These are phyloP conservation scores for Esox niger DNA, from an alignment of 2,113 vertebrate genomes.

Conservation along the genomic window DNA sequence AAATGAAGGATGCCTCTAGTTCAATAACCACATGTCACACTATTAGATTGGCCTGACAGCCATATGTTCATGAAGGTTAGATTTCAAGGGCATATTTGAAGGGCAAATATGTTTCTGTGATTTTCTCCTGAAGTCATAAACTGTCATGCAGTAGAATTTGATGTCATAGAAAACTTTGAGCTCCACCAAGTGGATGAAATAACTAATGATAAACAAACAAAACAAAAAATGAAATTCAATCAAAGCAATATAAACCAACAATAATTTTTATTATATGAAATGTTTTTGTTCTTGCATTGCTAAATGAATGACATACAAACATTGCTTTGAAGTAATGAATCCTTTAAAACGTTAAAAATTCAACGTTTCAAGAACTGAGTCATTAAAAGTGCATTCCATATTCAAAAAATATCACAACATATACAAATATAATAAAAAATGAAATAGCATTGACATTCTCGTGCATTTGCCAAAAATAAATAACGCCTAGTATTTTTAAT, in stretches of 20 bases:
- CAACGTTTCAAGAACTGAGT: neutral
- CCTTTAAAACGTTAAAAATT: constrained; percentile 66
- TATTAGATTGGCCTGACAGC: constrained; percentile 38
- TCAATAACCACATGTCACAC: constrained; percentile 69
- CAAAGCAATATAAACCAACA: constrained; percentile 16
- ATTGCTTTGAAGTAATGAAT: constrained; percentile 50
- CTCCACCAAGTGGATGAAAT: constrained; percentile 53
- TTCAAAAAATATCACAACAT: constrained; percentile 69
- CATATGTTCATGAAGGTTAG: constrained; percentile 50
- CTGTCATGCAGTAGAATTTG: constrained; percentile 12
- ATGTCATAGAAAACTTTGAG: constrained; percentile 21
- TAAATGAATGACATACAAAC: constrained; percentile 78
- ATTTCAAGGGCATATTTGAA: constrained; percentile 27
- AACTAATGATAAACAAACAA: constrained; percentile 2
- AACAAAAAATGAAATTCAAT: constrained; percentile 5
- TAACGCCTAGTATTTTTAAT: constrained; percentile 8
- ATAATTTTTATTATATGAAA: constrained; percentile 49
- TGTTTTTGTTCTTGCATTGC: constrained; percentile 50
- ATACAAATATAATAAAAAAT: constrained; percentile 76
- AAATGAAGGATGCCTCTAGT: constrained; percentile 78
- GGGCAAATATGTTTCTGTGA: constrained; percentile 20
- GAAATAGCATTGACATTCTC: constrained; percentile 83
- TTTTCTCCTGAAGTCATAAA: constrained; percentile 28
- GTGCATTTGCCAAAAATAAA: constrained; percentile 87
- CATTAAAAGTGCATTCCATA: constrained; percentile 65